Conservation (phyloP, 2,797 vertebrate species). For the Periparus ater region DNA sequence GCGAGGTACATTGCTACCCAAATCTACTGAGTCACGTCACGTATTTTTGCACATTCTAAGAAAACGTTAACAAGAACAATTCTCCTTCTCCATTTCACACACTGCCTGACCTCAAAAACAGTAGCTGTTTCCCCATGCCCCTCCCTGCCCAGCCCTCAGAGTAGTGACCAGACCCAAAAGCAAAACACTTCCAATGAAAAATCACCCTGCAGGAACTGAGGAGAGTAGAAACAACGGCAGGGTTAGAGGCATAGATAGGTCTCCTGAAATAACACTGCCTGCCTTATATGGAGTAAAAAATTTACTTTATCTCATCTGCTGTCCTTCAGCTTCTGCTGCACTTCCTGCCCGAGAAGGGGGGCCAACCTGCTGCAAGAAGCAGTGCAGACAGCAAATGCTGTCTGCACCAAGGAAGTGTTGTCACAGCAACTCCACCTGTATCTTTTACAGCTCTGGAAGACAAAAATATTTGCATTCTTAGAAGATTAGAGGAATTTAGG, state of each 20-base stretch:
- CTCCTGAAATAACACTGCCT: background rate
- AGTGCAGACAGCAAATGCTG: background rate
- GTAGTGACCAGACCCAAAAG: background rate
- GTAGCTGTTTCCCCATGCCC: accelerated
- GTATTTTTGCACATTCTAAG: background rate
- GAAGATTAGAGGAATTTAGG: background rate
- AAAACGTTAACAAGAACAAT: background rate
- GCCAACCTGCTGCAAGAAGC: background rate
- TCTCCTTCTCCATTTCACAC: background rate
- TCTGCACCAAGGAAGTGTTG: background rate
- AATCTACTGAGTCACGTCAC: background rate
- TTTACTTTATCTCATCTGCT: background rate
- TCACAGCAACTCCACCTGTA: constrained; percentile 16
- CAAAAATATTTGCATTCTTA: background rate
- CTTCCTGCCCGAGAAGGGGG: background rate
- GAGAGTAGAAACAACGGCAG: background rate
- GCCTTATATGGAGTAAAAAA: background rate
- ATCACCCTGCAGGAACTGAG: background rate
- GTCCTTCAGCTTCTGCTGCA: background rate
- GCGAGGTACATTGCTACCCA: background rate
- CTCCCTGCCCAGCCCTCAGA: background rate
- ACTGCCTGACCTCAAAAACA: background rate
- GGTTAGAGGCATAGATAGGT: background rate
- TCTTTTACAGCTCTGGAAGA: background rate
- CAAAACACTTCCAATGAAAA: background rate